Conservation (phyloP, 2,797 vertebrate genomes). For the Atherinosoma microstoma region DNA sequence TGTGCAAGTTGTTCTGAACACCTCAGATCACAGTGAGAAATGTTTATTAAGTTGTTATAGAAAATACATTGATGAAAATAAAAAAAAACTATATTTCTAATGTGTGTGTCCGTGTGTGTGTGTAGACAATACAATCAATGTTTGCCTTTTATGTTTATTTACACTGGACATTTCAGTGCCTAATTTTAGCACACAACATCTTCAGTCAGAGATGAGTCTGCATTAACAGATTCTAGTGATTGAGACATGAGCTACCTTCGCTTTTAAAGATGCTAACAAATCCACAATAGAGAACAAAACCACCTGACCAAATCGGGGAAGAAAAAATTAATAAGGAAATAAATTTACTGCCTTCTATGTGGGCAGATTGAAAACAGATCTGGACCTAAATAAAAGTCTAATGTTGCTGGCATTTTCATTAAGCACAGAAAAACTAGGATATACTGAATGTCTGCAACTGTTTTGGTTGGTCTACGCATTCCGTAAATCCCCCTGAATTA, state of each 20-base stretch:
- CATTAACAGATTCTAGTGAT: constrained; percentile 6
- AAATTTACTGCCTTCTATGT: constrained; percentile 4
- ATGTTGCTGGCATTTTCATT: constrained; percentile 13
- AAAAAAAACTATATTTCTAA: neutral
- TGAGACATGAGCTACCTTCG: constrained; percentile 22
- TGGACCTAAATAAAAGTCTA: constrained; percentile 16
- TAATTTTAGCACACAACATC: constrained; percentile 5
- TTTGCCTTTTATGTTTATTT: constrained; percentile 6
- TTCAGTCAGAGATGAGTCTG: constrained; percentile 17
- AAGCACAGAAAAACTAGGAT: constrained; percentile 31
- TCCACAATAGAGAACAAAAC: constrained; percentile 16
- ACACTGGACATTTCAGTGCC: constrained; percentile 1
- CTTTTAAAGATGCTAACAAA: constrained; percentile 22
- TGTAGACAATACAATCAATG: neutral
- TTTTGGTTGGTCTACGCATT: constrained; percentile 1
- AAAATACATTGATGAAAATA: constrained; percentile 13
- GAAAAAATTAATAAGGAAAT: neutral
- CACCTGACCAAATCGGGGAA: constrained; percentile 31
- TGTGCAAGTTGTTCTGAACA: constrained; percentile 11
- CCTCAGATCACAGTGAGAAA: constrained; percentile 46
- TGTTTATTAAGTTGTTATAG: no score
- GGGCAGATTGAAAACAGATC: constrained; percentile 12
- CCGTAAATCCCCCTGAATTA: neutral
- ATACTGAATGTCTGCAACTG: constrained; percentile 10
- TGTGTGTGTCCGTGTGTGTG: neutral